These are phyloP conservation scores for Elachura formosa DNA, from an alignment of 2,113 vertebrate genomes.

Conservation along the genomic window DNA sequence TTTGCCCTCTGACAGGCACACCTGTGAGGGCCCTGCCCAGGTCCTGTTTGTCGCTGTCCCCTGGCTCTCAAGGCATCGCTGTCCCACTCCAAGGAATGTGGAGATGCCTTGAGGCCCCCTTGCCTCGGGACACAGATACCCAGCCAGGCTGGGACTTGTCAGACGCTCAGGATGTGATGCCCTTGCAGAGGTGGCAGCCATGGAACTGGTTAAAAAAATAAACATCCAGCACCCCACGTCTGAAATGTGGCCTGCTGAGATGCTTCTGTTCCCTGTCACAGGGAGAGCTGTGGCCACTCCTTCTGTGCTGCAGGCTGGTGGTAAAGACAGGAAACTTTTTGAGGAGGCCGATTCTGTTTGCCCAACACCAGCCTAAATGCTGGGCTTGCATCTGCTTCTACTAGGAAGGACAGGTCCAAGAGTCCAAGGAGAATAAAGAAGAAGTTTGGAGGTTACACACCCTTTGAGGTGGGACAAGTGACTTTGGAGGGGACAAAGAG, in stretches of 20 bases:
- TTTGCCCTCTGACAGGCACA: background rate
- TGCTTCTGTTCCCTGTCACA: background rate
- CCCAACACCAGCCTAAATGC: background rate
- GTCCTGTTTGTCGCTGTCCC: background rate
- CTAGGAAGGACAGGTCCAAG: no score
- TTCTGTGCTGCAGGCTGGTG: background rate
- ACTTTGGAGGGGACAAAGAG: background rate
- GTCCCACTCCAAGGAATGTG: background rate
- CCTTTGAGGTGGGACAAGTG: background rate
- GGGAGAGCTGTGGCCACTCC: background rate
- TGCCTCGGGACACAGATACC: accelerated
- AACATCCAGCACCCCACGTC: accelerated
- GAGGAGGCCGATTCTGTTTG: background rate
- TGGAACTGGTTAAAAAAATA: background rate
- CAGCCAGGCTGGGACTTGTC: background rate
- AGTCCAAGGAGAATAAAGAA: background rate
- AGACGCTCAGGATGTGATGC: background rate
- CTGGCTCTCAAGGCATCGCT: accelerated
- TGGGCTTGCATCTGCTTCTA: accelerated
- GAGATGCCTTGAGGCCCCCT: background rate
- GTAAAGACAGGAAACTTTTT: background rate
- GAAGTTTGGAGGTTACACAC: accelerated
- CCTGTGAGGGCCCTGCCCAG: background rate
- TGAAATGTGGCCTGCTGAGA: background rate
- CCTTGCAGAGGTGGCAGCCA: background rate